Percentiles rank a stretch among this genome's conserved stretches.
Conservation (phyloP, 1,140 invertebrate species). For the Myzus persicae region DNA sequence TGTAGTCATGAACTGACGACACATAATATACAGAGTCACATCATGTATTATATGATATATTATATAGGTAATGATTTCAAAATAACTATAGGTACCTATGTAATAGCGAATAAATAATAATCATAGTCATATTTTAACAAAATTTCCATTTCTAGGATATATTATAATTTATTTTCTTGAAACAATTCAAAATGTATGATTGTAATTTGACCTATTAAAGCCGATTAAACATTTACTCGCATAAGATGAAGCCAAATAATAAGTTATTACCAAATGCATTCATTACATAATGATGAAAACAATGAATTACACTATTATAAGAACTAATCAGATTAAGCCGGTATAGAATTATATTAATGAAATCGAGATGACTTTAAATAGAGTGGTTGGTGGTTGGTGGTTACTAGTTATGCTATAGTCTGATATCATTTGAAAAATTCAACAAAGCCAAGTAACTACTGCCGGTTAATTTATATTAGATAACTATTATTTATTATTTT, state of each 20-base stretch:
- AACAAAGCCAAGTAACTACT: neutral
- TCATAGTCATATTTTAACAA: neutral
- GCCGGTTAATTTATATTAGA: neutral
- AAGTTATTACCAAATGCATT: neutral
- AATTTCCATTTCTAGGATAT: neutral
- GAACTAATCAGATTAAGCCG: neutral
- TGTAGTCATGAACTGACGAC: too few relatives aligned
- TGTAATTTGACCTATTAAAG: slow-evolving; percentile 33
- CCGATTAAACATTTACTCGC: neutral
- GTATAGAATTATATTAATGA: neutral
- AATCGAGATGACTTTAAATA: slow-evolving; percentile 4
- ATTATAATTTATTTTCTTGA: neutral
- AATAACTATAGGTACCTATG: too few relatives aligned
- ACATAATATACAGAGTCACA: neutral
- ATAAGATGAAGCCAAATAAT: slow-evolving; percentile 42
- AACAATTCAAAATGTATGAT: neutral
- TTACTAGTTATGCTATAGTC: too few relatives aligned
- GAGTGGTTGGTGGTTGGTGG: too few relatives aligned
- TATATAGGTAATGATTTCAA: too few relatives aligned
- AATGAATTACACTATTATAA: neutral
- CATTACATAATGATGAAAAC: slow-evolving; percentile 40
- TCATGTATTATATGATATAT: too few relatives aligned
- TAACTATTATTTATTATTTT: neutral
- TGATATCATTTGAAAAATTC: neutral
- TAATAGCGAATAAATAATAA: neutral